Base-by-base conservation (phyloP, 1,140 invertebrate species). In the Drosophila setifemur region DNA sequence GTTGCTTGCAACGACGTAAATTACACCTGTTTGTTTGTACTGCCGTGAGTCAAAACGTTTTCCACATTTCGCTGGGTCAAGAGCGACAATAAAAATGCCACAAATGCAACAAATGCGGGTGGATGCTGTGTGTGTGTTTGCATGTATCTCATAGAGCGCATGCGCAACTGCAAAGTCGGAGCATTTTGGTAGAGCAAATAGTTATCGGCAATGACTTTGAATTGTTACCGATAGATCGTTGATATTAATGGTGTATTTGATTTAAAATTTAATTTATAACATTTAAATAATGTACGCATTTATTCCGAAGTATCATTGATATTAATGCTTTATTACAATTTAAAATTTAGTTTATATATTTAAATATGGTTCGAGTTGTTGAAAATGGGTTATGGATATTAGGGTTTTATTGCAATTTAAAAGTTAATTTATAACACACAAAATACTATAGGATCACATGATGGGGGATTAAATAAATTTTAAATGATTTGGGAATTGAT, bases 31-130 rank as follows among this genome's bases (percentile, higher is more conserved):
- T 14, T 23, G 39, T 1, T n/a, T 9, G 7, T 16, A n/a, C 28
- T 29, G 25, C 11, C 19, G 60, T 81, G 72, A 81, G 31, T 76
- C 72, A 69, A 86, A 45, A 43, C 45, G 44, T 54, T 75, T 61
- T 69, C 78, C 54, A 73, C 81, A 86, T 54, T 70, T 55, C 61
- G 33, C 63, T 86, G 71, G 81, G 81, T 86, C 81, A 86, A 86
- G 75, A 76, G 60, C 83, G 67, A 67, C 79, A 53, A 54, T 58
- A 47, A 50, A 49, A 40, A 66, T 54, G 64, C 50, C 58, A 43
- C 29, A 49, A 14, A 66, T 54, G 64, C 50, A 54, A 43, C 29
- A 49, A 14, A 25, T 43, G 73, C 57, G 69, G 63, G 49, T 55
- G 68, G 54, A 29, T 50, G 52, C 48, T 35, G 45, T 16, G 16